Evolutionary conservation across 1,140 invertebrate genomes (phyloP), one percentile per base, ranked within the genome.

Genomic region (Cyphomyrmex costatus): DNA sequence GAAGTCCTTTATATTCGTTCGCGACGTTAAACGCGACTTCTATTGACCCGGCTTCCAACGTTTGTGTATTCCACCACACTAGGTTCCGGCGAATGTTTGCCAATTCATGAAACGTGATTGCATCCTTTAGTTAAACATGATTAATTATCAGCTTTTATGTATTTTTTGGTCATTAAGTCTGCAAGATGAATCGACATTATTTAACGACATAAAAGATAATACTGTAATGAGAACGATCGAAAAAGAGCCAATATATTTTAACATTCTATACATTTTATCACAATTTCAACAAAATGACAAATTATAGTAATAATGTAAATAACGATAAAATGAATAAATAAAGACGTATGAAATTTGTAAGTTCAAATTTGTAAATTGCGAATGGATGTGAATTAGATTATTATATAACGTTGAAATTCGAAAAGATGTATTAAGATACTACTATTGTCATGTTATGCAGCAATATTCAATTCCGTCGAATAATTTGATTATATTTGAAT

Each of bases 1-100:
- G 53, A 60, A 73, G 68, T 73, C 53, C 68, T 83, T 83, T 83
- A 83, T 83, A 73, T 73, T 42, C 68, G 68, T 58, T 83, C 79
- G 79, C 79, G 53, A 74, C 68, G 68, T 70, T 73, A 73, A 83
- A 83, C 79, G 79, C 68, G 79, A 60, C 53, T 71, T 71, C 53
- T 60, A 73, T 83, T 73, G 68, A 60, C 79, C 53, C 24, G 33
- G 66, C 51, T 60, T n/a, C 68, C 51, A 33, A 19, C 24, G 36
- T 36, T 51, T n/a, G 46, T 36, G 36, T 74, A 74, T 61, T 36
- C 24, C 42, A 53, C 68, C 36, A 46, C 51, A 56, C 56, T 73
- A 73, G 79, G 73, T 83, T 74, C 27, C 53, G 42, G 19, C 68
- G 53, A 46, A 49, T 21, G 19, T 73, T 73, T 60, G 79, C 68